Percentiles rank a stretch among this genome's conserved stretches.
These are phyloP conservation scores for Penaeus monodon DNA, from an alignment of 2,888 invertebrate genomes.

Conservation along the genomic window DNA sequence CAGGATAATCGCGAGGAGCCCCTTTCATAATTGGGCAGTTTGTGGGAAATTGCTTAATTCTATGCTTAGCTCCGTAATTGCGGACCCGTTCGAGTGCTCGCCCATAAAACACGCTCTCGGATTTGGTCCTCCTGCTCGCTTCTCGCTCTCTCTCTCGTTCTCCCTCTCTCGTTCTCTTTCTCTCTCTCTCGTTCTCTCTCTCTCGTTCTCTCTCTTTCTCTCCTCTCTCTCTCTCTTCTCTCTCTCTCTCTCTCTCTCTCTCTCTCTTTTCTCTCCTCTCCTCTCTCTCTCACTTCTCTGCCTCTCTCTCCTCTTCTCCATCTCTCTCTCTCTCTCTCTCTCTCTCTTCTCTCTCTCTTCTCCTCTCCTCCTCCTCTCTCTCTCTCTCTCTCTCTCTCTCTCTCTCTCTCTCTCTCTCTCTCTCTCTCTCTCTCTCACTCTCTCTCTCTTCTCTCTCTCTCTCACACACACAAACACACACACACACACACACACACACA, in stretches of 20 bases:
- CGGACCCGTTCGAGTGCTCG: too few species aligned
- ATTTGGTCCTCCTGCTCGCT: background rate
- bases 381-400: background rate
- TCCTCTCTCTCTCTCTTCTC: background rate
- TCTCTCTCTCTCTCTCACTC: background rate
- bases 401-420: background rate
- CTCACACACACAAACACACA: background rate
- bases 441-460: background rate
- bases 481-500: background rate
- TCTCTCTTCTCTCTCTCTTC: too few species aligned
- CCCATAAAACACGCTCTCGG: background rate
- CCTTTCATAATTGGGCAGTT: too few species aligned
- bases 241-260: background rate
- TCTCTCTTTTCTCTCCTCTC: background rate
- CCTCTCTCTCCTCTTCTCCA: background rate
- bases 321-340: background rate
- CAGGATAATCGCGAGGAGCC: too few species aligned
- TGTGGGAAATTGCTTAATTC: too few species aligned
- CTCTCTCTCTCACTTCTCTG: too few species aligned
- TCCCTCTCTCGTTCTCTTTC: background rate
- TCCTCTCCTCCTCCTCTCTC: background rate
- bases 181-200: background rate
- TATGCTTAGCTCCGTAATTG: too few species aligned
- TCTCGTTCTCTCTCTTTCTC: background rate
- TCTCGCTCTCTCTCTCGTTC: background rate